Conservation (phyloP, 2,113 vertebrate genomes). For the pig (Sus scrofa) region DNA sequence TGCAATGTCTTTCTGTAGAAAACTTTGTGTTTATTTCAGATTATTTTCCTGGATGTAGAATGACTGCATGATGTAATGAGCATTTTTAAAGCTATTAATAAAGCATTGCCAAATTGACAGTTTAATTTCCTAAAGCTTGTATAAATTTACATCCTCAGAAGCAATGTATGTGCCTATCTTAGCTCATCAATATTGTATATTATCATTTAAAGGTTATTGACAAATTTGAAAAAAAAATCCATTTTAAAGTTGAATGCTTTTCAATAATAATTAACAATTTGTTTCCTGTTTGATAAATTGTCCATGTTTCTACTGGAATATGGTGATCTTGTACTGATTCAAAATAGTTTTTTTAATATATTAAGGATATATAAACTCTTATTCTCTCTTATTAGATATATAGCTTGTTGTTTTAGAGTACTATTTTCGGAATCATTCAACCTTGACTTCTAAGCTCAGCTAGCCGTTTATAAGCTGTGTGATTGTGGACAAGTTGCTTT, state of each 20-base stretch:
- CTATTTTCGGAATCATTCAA: neutral
- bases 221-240: neutral
- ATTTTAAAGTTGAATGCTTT: neutral
- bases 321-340: neutral
- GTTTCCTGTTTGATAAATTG: neutral
- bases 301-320: neutral
- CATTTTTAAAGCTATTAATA: neutral
- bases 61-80: neutral
- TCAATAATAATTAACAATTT: neutral
- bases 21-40: neutral
- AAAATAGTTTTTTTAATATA: neutral
- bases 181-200: neutral
- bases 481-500: neutral
- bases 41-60: constrained; percentile 2
- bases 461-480: neutral
- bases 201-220: neutral
- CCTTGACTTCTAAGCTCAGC: neutral
- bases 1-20: neutral
- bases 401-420: neutral
- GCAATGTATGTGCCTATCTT: neutral
- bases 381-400: neutral
- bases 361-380: neutral
- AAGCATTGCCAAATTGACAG: neutral
- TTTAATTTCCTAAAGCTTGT: neutral
- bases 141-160: neutral